Percentiles rank a stretch among this genome's conserved stretches.
phyloP scores from a whole-genome alignment of 2,797 vertebrate species.

The Lepilemur ruficaudatus region DNA sequence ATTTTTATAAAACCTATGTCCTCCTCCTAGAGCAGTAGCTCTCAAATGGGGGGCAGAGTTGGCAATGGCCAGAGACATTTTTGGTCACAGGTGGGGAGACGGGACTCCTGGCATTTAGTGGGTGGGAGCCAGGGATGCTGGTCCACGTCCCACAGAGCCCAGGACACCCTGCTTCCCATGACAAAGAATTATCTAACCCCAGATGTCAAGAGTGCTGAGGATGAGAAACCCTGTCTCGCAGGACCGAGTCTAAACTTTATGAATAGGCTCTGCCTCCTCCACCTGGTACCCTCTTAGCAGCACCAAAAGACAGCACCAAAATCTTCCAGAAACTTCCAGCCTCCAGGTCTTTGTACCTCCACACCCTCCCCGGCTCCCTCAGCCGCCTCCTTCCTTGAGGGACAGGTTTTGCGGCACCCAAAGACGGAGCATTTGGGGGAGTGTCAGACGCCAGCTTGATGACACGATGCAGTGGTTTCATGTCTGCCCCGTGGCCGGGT shows the following conservation, averaged over 20 bases:
- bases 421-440: not conserved
- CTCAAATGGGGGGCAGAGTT: not conserved
- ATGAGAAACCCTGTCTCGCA: fast-evolving
- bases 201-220: fast-evolving
- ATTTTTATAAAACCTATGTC: not conserved
- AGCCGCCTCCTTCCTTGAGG: not conserved
- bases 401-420: not conserved
- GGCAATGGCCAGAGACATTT: not conserved
- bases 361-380: not conserved
- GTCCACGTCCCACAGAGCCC: fast-evolving
- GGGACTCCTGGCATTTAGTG: not conserved
- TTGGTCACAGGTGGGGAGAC: not conserved
- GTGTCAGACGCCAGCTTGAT: not conserved
- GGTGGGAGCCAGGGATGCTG: not conserved
- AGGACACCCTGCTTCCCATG: fast-evolving
- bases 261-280: too few relatives aligned
- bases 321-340: not conserved
- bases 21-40: not conserved
- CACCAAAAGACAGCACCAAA: not conserved
- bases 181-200: not conserved
- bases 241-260: not conserved
- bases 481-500: not conserved
- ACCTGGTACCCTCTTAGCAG: too few relatives aligned
- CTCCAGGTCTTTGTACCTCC: not conserved
- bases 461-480: not conserved